Percentiles rank a stretch among this genome's conserved stretches.
phyloP scores from a whole-genome alignment of 1,140 invertebrate genomes.

The Gyrodactylus bullatarudis region DNA sequence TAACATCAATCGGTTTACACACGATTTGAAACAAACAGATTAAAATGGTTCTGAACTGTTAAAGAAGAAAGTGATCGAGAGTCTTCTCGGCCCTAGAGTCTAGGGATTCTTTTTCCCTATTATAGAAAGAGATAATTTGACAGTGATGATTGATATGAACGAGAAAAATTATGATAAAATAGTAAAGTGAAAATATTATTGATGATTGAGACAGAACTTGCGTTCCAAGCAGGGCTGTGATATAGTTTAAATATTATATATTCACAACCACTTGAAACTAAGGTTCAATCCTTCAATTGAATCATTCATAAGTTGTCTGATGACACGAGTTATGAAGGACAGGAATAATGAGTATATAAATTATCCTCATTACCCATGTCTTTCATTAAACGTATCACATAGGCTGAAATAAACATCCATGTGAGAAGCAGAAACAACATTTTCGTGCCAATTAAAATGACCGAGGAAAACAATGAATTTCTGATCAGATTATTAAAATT shows the following conservation, averaged over 20 bases:
- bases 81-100: no score
- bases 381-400: not conserved
- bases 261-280: not conserved
- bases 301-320: not conserved
- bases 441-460: not conserved
- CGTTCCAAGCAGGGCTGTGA: not conserved
- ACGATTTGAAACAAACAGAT: no score
- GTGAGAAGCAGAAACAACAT: not conserved
- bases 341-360: not conserved
- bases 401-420: not conserved
- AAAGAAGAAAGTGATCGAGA: no score
- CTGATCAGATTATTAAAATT: not conserved
- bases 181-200: not conserved
- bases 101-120: no score
- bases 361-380: not conserved
- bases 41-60: no score
- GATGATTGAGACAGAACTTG: not conserved
- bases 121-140: no score
- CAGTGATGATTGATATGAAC: no score
- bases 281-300: not conserved
- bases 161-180: no score
- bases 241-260: not conserved
- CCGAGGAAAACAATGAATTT: not conserved
- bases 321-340: not conserved
- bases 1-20: no score